Conservation (phyloP, 2,888 invertebrate species). For the Chouioia cunea region DNA sequence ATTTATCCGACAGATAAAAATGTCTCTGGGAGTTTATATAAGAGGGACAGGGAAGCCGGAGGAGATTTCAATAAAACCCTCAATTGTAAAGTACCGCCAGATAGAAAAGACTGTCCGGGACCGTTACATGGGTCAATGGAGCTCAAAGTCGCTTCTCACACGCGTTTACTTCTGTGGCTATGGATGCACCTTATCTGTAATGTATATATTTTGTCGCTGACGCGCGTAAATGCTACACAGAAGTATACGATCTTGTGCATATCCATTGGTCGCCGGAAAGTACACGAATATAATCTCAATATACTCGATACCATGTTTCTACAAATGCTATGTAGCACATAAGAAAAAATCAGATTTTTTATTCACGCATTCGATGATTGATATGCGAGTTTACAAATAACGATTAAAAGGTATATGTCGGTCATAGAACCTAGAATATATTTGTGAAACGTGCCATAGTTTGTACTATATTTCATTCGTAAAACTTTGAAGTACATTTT, state of each 20-base stretch:
- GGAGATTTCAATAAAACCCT: constrained; percentile 65
- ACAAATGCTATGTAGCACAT: too few species aligned
- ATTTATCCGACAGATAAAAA: constrained; percentile 66
- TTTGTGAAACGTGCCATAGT: too few species aligned
- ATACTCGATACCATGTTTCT: too few species aligned
- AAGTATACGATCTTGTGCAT: constrained; percentile 4
- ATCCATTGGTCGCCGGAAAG: not conserved
- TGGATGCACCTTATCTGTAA: constrained; percentile 22
- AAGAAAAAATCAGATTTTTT: too few species aligned
- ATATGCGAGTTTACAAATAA: too few species aligned
- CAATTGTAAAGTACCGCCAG: constrained; percentile 61
- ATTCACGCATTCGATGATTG: too few species aligned
- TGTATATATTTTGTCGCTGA: constrained; percentile 16
- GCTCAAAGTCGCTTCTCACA: constrained; percentile 55
- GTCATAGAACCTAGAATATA: too few species aligned
- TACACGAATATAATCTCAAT: too few species aligned
- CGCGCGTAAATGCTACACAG: constrained; percentile 17
- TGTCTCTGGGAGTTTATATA: constrained; percentile 64
- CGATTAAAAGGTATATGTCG: too few species aligned
- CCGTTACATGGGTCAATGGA: constrained; percentile 62
- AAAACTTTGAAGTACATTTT: too few species aligned
- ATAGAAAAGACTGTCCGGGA: constrained; percentile 58
- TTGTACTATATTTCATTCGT: too few species aligned
- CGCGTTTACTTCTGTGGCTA: not conserved
- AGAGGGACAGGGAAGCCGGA: constrained; percentile 44